Percentiles rank a stretch among this genome's conserved stretches.
Conservation (phyloP, 2,113 vertebrate species). For the Cranoglanis bouderius region DNA sequence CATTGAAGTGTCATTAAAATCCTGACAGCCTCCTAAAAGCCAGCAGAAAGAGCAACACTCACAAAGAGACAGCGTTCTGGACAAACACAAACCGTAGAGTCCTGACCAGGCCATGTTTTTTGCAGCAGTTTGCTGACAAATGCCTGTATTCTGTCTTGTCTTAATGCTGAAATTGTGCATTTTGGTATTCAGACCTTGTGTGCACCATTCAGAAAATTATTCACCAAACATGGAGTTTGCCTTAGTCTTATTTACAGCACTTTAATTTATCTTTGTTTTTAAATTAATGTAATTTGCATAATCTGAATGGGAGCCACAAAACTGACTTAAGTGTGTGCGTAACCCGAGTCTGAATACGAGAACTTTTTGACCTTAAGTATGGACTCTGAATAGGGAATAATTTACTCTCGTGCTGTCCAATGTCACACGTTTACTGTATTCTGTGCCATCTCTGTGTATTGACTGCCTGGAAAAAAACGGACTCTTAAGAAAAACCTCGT, state of each 20-base stretch:
- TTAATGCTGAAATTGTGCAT: neutral
- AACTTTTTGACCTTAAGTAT: neutral
- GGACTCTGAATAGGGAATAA: neutral
- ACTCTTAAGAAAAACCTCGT: neutral
- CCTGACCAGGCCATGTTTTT: neutral
- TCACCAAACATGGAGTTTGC: neutral
- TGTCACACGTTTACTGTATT: neutral
- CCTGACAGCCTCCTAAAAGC: neutral
- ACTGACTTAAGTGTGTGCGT: neutral
- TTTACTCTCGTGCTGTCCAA: neutral
- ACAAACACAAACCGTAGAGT: neutral
- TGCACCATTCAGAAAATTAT: neutral
- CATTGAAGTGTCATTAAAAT: slow-evolving; percentile 19
- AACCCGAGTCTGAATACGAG: neutral
- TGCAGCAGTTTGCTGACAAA: neutral
- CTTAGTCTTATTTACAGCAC: neutral
- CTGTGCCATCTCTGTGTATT: neutral
- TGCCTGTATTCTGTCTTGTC: neutral
- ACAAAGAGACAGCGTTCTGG: neutral
- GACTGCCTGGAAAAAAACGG: neutral
- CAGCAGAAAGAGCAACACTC: neutral
- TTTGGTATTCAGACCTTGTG: neutral
- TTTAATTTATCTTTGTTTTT: neutral
- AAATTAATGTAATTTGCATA: neutral
- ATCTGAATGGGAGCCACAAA: neutral